Base-by-base conservation (phyloP, 2,797 vertebrate species). In the Phalloptychus januarius region DNA sequence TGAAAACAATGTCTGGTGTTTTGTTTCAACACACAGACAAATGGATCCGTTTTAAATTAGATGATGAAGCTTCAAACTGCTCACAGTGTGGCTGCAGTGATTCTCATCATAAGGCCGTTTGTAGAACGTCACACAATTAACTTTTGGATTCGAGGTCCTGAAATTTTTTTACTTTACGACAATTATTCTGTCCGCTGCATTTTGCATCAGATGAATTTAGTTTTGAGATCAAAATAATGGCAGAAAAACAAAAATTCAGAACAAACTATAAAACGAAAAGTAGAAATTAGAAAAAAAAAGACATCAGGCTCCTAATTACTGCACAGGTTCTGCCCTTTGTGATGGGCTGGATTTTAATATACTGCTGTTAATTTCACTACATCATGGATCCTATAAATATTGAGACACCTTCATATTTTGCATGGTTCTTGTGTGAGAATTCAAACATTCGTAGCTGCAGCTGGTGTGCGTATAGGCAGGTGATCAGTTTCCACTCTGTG, bases 401-500 rank as follows among this genome's bases (percentile, higher is more conserved):
- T 31, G 1, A 52, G 5, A 25, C 4, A 58, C 7, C 4, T 20
- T 70, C 31, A 40, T 12, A 7, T 50, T 45, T 63, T 78, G 67
- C 16, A 65, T 18, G 31, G 58, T 31, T 13, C 54, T 58, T 58
- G 54, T 13, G 18, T 48, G 7, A 31, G n/a, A 79, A 36, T 74
- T 16, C 69, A 83, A 71, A 80, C 50, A 25, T 25, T 52, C n/a
- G 23, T 46, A 78, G 54, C 44, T 71, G 65, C 33, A 74, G 46
- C 61, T 72, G 38, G 67, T n/a, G 46, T 56, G 80, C 45, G 18
- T 63, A 13, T 36, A 67, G 38, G 69, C 58, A 74, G 56, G 74
- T 67, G 79, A 88, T 76, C 18, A 2, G 3, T n/a, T 84, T 75
- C 40, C 72, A n/a, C 80, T 79, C 65, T 45, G 71, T 77, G 67